phyloP scores from a whole-genome alignment of 1,140 invertebrate species.

The Anastrepha obliqua region DNA sequence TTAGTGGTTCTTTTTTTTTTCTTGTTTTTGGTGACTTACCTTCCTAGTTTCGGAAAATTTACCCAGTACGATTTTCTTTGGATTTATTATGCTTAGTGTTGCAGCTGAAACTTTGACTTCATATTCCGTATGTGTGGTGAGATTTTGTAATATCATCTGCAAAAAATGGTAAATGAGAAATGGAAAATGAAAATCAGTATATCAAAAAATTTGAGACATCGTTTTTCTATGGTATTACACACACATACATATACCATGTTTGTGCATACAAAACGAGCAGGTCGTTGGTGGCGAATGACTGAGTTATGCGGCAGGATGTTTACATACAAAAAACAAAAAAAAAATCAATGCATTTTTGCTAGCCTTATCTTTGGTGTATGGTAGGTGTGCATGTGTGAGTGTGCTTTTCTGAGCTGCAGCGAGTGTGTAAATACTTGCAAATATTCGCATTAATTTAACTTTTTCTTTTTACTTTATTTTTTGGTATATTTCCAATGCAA shows the following conservation, averaged over 20 bases:
- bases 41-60: slow-evolving; percentile 80
- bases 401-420: no score
- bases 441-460: no score
- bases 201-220: neutral
- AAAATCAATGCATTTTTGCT: no score
- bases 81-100: slow-evolving; percentile 81
- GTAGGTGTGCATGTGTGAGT: no score
- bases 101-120: slow-evolving; percentile 84
- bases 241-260: neutral
- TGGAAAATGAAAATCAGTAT: slow-evolving; percentile 24
- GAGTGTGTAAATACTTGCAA: no score
- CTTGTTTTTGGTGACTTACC: slow-evolving; percentile 74
- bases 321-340: no score
- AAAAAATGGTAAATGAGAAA: slow-evolving; percentile 63
- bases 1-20: neutral
- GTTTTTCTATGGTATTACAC: no score
- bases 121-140: slow-evolving; percentile 84
- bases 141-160: slow-evolving; percentile 83
- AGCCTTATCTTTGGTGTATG: no score
- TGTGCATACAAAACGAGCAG: neutral
- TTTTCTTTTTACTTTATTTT: neutral
- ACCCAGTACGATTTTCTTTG: slow-evolving; percentile 80
- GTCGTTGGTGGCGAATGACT: neutral
- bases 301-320: neutral
- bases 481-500: no score